A percentile compares a stretch with the other conserved stretches of the same genome.
phyloP scores from a whole-genome alignment of 1,140 invertebrate species.

The Diploscapter pachys region DNA sequence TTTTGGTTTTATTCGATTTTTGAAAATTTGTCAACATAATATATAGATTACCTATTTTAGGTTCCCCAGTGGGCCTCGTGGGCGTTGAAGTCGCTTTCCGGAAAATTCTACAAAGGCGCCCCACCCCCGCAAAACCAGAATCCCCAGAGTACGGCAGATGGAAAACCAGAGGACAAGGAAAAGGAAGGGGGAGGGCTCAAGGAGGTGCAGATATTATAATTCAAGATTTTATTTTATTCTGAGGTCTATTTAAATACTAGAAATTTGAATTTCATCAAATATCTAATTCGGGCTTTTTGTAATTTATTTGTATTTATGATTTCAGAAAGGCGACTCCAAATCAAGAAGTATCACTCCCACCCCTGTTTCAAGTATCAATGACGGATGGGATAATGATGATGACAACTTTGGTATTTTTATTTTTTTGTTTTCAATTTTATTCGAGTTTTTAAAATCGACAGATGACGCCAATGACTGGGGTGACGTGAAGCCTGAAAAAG shows the following conservation, averaged over 20 bases:
- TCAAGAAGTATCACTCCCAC: constrained; percentile 6
- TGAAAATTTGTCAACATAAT: too few relatives aligned
- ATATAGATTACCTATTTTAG: constrained; percentile 13
- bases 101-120: constrained; percentile 54
- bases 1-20: constrained; percentile 3
- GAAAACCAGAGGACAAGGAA: constrained; percentile 7
- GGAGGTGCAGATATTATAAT: constrained; percentile 6
- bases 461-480: constrained; percentile 2
- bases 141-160: background rate
- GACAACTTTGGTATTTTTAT: constrained; percentile 16
- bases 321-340: background rate
- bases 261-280: background rate
- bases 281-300: background rate
- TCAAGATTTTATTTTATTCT: constrained; percentile 1
- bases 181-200: background rate
- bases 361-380: constrained; percentile 27
- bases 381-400: constrained; percentile 25
- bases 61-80: constrained; percentile 58
- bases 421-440: background rate
- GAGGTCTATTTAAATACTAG: background rate
- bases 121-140: too few relatives aligned
- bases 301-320: background rate
- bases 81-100: constrained; percentile 56
- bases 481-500: background rate
- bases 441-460: constrained; percentile 1